These are phyloP conservation scores for Contarinia nasturtii DNA, from an alignment of 1,140 invertebrate genomes.

Conservation along the genomic window DNA sequence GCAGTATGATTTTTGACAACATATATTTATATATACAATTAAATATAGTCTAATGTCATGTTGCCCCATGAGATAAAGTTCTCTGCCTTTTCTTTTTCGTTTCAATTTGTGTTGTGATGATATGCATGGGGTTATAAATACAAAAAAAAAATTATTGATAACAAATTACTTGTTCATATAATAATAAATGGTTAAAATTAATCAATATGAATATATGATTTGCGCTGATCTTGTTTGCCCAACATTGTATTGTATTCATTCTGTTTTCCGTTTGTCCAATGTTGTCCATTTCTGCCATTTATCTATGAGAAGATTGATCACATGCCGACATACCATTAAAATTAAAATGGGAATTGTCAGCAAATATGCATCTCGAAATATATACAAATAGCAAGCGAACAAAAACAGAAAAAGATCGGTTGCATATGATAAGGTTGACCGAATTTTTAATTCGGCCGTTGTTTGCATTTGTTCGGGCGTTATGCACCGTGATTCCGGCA, in stretches of 20 bases:
- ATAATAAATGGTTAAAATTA: too few species aligned
- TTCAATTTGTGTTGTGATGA: too few species aligned
- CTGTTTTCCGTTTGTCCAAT: slow-evolving; percentile 12
- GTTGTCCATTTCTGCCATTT: slow-evolving; percentile 27
- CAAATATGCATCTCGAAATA: slow-evolving; percentile 57
- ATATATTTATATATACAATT: too few species aligned
- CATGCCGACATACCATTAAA: slow-evolving; percentile 51
- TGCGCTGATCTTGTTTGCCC: too few species aligned
- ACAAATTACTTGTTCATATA: too few species aligned
- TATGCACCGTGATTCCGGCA: background rate
- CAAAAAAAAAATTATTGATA: too few species aligned
- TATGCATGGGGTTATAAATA: too few species aligned
- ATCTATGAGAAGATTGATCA: slow-evolving; percentile 35
- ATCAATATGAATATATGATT: too few species aligned
- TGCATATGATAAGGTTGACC: slow-evolving; percentile 40
- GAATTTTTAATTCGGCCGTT: slow-evolving; percentile 41
- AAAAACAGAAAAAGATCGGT: slow-evolving; percentile 36
- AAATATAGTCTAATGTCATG: too few species aligned
- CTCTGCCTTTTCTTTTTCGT: too few species aligned
- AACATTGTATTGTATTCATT: background rate
- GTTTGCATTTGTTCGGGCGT: slow-evolving; percentile 24
- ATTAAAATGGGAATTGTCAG: slow-evolving; percentile 54
- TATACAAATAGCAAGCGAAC: slow-evolving; percentile 41
- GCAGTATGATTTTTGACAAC: too few species aligned
- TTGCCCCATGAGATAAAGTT: too few species aligned